Conservation (phyloP, 2,888 invertebrate species). For the Rhingia campestris region DNA sequence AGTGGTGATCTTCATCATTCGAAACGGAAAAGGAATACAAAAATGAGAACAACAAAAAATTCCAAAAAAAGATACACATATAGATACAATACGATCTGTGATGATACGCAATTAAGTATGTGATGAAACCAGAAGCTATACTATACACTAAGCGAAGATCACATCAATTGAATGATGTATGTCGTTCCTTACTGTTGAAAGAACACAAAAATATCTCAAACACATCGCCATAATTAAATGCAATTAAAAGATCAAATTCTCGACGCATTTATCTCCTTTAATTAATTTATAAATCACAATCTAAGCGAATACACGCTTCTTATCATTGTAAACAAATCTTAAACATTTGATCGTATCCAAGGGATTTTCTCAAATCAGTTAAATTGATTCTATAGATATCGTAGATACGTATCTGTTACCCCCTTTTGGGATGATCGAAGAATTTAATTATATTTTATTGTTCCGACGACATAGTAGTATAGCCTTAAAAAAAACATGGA, state of each 20-base stretch:
- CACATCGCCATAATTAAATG: constrained; percentile 64
- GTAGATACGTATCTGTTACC: constrained; percentile 36
- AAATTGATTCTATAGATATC: constrained; percentile 40
- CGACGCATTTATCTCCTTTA: constrained; percentile 55
- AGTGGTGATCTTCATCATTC: constrained; percentile 34
- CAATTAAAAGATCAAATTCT: constrained; percentile 72
- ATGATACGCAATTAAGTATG: constrained; percentile 55
- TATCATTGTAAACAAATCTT: constrained; percentile 63
- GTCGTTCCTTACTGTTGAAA: constrained; percentile 9
- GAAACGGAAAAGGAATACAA: constrained; percentile 55
- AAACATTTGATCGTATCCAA: constrained; percentile 34
- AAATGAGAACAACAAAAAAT: constrained; percentile 18
- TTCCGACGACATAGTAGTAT: not conserved
- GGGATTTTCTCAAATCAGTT: constrained; percentile 26
- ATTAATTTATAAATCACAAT: constrained; percentile 65
- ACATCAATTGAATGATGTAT: constrained; percentile 61
- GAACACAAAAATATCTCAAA: constrained; percentile 18
- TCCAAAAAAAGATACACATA: constrained; percentile 3
- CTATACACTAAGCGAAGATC: constrained; percentile 30
- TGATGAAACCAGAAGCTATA: constrained; percentile 40
- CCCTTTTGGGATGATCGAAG: constrained; percentile 7
- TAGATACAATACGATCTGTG: constrained; percentile 48
- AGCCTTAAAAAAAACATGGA: constrained; percentile 19
- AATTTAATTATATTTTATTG: constrained; percentile 39
- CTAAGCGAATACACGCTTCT: constrained; percentile 28